These are phyloP conservation scores for Empidonax traillii DNA, from an alignment of 2,113 vertebrate genomes.

Conservation along the genomic window DNA sequence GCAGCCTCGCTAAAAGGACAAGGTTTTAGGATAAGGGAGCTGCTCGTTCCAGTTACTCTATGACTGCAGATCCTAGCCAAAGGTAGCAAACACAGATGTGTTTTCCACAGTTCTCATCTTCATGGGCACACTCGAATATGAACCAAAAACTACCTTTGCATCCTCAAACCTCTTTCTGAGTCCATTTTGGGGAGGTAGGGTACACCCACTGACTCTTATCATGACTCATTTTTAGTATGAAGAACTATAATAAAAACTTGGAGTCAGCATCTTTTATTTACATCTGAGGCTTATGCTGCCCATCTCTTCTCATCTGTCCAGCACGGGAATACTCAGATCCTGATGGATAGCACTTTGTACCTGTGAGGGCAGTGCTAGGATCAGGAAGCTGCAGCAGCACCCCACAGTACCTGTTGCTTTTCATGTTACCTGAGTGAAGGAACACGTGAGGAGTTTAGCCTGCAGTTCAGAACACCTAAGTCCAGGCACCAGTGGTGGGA, in stretches of 20 bases:
- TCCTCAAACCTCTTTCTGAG: not conserved
- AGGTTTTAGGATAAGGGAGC: not conserved
- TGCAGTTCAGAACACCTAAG: not conserved
- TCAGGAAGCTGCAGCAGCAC: not conserved
- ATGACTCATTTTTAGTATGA: not conserved
- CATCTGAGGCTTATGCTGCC: not conserved
- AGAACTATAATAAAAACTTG: not conserved
- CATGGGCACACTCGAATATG: not conserved
- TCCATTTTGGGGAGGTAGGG: not conserved
- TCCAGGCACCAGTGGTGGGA: accelerated
- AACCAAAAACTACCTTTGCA: not conserved
- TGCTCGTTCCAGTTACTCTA: not conserved
- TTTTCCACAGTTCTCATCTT: not conserved
- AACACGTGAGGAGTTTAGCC: not conserved
- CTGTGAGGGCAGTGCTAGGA: not conserved
- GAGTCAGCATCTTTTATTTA: not conserved
- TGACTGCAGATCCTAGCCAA: not conserved
- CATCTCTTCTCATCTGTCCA: not conserved
- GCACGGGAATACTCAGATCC: not conserved
- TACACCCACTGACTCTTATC: not conserved
- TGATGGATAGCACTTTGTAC: not conserved
- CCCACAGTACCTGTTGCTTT: not conserved
- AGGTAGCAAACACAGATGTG: not conserved
- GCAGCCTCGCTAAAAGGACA: not conserved
- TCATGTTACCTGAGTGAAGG: not conserved